phyloP scores from a whole-genome alignment of 2,888 invertebrate genomes.

The Erebia aethiops region DNA sequence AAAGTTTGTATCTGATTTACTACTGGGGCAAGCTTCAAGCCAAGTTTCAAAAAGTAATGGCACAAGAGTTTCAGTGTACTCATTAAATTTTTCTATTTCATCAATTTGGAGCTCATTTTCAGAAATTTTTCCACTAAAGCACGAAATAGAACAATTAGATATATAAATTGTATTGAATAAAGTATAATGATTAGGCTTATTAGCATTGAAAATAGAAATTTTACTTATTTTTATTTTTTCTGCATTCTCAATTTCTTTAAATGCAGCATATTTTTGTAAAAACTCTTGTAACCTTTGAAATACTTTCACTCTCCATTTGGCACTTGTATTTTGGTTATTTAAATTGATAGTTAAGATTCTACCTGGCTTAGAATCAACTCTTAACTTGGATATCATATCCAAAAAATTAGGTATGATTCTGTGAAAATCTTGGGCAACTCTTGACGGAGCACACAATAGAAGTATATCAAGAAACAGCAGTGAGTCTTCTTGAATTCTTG shows the following conservation, averaged over 20 bases:
- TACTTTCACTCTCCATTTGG: conserved; percentile 91
- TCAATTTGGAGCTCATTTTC: conserved; percentile 61
- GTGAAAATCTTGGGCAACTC: conserved; percentile 86
- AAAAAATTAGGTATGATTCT: conserved; percentile 91
- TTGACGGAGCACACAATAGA: conserved; percentile 85
- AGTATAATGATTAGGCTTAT: conserved; percentile 58
- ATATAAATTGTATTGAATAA: conserved; percentile 61
- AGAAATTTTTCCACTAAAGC: conserved; percentile 69
- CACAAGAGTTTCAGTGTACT: conserved; percentile 86
- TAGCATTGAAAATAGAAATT: conserved; percentile 54
- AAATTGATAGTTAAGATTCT: conserved; percentile 87
- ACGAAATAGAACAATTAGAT: conserved; percentile 65
- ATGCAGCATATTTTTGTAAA: conserved; percentile 61
- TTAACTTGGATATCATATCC: conserved; percentile 91
- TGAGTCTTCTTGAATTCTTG: conserved; percentile 91
- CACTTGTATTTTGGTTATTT: conserved; percentile 87
- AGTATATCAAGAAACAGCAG: conserved; percentile 90
- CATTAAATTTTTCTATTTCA: conserved; percentile 79
- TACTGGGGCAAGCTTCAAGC: conserved; percentile 88
- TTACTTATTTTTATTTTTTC: conserved; percentile 43
- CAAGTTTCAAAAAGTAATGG: conserved; percentile 92
- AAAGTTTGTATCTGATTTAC: conserved; percentile 61
- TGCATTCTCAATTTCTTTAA: conserved; percentile 51
- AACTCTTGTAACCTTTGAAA: conserved; percentile 86
- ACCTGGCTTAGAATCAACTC: conserved; percentile 85